Evolutionary conservation across 2,888 invertebrate genomes (phyloP).

Genomic region (Cantharis rufa): DNA sequence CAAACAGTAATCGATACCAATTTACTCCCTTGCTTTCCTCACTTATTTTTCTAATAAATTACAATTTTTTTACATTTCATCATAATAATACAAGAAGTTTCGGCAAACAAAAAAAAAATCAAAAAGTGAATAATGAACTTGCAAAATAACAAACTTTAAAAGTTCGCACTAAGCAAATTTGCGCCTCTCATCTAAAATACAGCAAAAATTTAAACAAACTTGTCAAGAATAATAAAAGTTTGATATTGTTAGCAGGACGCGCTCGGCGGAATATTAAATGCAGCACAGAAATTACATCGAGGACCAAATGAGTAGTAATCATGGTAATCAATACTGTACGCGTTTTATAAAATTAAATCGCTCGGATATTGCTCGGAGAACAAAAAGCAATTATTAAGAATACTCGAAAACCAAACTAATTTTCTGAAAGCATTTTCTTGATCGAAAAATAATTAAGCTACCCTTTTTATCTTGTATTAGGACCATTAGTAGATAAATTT

Average conservation of each 20-base stretch:
- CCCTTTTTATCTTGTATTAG: not conserved
- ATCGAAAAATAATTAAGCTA: not conserved
- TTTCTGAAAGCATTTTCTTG: not conserved
- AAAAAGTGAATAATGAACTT: slow-evolving; percentile 10
- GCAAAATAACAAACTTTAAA: slow-evolving; percentile 19
- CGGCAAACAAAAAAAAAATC: slow-evolving; percentile 5
- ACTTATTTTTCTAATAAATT: not conserved
- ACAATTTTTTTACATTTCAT: not conserved
- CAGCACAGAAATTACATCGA: not conserved
- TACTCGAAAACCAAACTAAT: not conserved
- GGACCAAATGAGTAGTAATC: not conserved
- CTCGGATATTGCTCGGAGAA: not conserved
- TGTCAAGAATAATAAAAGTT: slow-evolving; percentile 24
- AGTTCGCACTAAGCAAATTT: slow-evolving; percentile 16
- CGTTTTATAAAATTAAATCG: not conserved
- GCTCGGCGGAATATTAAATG: slow-evolving; percentile 14
- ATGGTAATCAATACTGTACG: not conserved
- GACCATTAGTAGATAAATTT: not conserved
- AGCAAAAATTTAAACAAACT: slow-evolving; percentile 11
- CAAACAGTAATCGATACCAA: slow-evolving; percentile 2
- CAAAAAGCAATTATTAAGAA: not conserved
- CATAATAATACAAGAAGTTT: slow-evolving; percentile 4
- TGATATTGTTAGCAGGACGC: slow-evolving; percentile 9
- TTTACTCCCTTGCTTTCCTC: not conserved
- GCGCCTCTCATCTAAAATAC: slow-evolving; percentile 16